phyloP scores from a whole-genome alignment of 2,113 vertebrate genomes.

The Apus apus region DNA sequence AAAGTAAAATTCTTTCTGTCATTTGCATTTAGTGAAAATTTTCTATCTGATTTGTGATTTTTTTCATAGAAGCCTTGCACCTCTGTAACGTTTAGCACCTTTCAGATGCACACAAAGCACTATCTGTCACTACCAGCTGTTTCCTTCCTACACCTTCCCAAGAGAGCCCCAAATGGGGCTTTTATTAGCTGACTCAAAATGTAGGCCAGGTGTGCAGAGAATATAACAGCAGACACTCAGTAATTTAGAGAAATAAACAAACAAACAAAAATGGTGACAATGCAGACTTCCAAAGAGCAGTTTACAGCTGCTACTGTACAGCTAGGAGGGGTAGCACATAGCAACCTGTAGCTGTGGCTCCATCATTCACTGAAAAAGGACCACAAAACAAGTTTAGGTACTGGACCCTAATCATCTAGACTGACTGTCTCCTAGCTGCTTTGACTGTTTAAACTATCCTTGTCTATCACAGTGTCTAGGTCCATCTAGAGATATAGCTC shows the following conservation, averaged over 20 bases:
- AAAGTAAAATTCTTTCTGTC: not conserved
- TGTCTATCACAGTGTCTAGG: not conserved
- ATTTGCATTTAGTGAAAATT: not conserved
- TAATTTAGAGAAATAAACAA: not conserved
- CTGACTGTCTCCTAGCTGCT: not conserved
- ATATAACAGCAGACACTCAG: not conserved
- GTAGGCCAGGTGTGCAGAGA: conserved; percentile 1
- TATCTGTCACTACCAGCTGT: conserved; percentile 32
- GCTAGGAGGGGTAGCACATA: not conserved
- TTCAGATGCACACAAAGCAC: not conserved
- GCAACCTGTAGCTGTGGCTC: not conserved
- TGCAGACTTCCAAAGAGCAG: not conserved
- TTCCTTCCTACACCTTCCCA: not conserved
- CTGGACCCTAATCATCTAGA: not conserved
- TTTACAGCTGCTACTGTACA: not conserved
- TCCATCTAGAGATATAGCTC: not conserved
- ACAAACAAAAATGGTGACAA: not conserved
- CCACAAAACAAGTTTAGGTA: not conserved
- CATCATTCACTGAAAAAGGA: not conserved
- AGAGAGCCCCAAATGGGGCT: not conserved
- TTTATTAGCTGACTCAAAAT: conserved; percentile 38
- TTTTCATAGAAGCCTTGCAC: not conserved
- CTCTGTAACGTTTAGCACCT: not conserved
- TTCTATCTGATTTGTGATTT: not conserved
- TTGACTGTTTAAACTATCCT: not conserved